These are phyloP conservation scores for Percopsis omiscomaycus DNA, from an alignment of 2,797 vertebrate species.

Conservation along the genomic window DNA sequence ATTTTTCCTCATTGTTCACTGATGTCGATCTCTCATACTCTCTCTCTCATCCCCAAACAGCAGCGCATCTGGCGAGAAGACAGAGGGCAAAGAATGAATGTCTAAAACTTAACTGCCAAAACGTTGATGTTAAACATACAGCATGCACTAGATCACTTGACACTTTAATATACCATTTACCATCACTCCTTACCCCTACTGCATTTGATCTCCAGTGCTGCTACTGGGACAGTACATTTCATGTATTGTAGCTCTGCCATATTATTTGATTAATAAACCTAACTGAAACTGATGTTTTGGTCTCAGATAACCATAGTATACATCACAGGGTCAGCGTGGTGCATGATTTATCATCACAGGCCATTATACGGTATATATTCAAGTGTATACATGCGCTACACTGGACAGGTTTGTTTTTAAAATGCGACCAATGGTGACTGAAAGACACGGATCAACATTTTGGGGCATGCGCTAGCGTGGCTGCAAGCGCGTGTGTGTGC, in stretches of 20 bases:
- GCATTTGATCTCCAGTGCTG: too few species aligned
- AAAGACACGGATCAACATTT: background rate
- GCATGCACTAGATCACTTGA: background rate
- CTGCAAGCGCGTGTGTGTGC: background rate
- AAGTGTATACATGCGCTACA: background rate
- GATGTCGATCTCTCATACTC: slow-evolving; percentile 42
- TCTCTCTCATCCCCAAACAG: slow-evolving; percentile 60
- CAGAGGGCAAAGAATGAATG: background rate
- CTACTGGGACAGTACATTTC: too few species aligned
- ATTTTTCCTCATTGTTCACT: slow-evolving; percentile 62
- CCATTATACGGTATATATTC: background rate
- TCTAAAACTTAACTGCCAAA: background rate
- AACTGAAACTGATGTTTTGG: background rate
- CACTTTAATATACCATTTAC: too few species aligned
- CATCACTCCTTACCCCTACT: too few species aligned
- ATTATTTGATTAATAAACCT: background rate
- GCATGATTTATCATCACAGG: slow-evolving; percentile 17
- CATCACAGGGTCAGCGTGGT: slow-evolving; percentile 30
- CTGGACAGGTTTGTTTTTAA: background rate
- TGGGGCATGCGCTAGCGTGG: background rate
- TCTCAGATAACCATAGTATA: background rate
- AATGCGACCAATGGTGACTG: background rate
- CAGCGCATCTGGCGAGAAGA: slow-evolving; percentile 76
- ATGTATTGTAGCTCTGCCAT: background rate
- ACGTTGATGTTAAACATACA: background rate